These are phyloP conservation scores for Choristoneura rosaceana DNA, from an alignment of 2,888 invertebrate species.

Conservation along the genomic window DNA sequence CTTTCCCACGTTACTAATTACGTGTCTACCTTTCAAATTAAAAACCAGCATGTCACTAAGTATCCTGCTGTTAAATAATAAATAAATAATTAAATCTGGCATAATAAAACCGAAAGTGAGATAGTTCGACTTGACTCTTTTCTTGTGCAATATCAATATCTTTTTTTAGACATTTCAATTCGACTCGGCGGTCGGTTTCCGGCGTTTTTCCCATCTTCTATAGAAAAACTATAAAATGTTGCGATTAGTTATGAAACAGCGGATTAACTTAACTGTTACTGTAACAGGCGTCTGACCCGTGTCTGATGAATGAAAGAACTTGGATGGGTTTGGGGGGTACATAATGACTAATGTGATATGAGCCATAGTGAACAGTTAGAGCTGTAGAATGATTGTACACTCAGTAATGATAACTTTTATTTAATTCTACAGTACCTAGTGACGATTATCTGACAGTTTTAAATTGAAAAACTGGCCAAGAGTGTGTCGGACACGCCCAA, in stretches of 20 bases:
- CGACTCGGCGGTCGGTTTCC: conserved; percentile 20
- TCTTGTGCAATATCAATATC: conserved; percentile 38
- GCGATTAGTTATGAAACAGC: conserved; percentile 38
- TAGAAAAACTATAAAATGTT: conserved; percentile 32
- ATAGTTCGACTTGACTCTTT: conserved; percentile 17
- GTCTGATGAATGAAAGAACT: conserved; percentile 29
- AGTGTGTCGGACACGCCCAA: no score
- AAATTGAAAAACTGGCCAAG: no score
- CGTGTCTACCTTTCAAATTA: background rate
- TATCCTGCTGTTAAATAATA: conserved; percentile 12
- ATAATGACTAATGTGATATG: background rate
- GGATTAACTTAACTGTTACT: conserved; percentile 32
- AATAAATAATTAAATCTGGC: conserved; percentile 13
- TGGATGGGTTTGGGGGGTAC: background rate
- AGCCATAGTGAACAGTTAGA: background rate
- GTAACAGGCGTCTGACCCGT: conserved; percentile 30
- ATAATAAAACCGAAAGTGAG: conserved; percentile 20
- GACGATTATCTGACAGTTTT: no score
- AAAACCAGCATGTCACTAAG: background rate
- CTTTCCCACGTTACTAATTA: background rate
- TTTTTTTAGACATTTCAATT: conserved; percentile 29
- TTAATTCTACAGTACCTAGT: no score
- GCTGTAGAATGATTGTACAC: background rate
- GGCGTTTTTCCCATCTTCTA: conserved; percentile 22
- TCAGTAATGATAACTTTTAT: no score